A percentile compares a stretch with the other conserved stretches of the same genome.
phyloP scores from a whole-genome alignment of 2,888 invertebrate genomes.

The Drosophila percnosoma region DNA sequence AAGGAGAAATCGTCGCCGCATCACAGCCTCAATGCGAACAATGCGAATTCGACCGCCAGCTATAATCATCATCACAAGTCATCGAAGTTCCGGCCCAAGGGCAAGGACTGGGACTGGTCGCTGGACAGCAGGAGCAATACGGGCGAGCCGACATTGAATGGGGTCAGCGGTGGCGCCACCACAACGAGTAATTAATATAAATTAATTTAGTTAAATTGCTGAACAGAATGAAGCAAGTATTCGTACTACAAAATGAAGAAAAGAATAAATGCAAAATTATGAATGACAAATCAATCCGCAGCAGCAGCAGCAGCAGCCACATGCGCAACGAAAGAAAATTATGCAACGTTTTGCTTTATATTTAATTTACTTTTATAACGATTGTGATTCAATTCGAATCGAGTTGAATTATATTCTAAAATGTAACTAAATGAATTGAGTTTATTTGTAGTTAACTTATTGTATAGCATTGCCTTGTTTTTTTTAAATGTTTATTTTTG shows the following conservation, averaged over 20 bases:
- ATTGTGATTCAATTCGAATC: conserved; percentile 21
- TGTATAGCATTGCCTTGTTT: conserved; percentile 61
- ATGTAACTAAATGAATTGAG: conserved; percentile 72
- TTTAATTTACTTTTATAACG: conserved; percentile 25
- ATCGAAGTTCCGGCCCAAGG: conserved; percentile 89
- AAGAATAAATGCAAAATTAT: not conserved
- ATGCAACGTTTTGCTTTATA: conserved; percentile 48
- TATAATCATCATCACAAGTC: conserved; percentile 86
- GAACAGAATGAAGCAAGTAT: conserved; percentile 29
- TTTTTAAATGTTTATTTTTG: conserved; percentile 44
- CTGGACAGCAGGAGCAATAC: conserved; percentile 81
- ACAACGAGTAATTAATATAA: conserved; percentile 79
- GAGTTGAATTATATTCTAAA: conserved; percentile 37
- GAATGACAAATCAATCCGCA: conserved; percentile 19
- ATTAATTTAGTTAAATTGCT: conserved; percentile 78
- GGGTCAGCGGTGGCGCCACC: conserved; percentile 41
- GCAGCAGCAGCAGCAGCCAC: conserved; percentile 7
- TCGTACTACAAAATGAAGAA: not conserved
- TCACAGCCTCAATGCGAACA: conserved; percentile 38
- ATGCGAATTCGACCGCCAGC: conserved; percentile 36
- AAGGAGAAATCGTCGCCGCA: conserved; percentile 67
- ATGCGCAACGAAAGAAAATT: conserved; percentile 32
- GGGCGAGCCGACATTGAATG: conserved; percentile 57
- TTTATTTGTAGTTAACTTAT: conserved; percentile 72
- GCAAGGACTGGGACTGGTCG: conserved; percentile 90